Percentiles rank a stretch among this genome's conserved stretches.
Conservation (phyloP, 2,113 vertebrate genomes). For the Onychostruthus taczanowskii region DNA sequence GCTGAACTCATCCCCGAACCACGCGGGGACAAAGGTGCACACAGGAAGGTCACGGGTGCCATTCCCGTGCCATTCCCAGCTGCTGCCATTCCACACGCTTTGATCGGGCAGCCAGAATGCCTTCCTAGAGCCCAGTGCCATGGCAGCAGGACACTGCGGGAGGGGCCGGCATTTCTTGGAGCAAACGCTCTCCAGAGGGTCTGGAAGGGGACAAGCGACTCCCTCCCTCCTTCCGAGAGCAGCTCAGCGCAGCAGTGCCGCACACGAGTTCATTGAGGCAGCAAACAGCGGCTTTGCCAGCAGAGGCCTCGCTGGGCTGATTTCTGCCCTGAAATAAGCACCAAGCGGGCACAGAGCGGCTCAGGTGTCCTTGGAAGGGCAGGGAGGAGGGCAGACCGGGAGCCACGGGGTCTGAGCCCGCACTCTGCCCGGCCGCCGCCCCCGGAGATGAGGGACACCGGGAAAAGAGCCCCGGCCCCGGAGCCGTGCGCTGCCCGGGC, state of each 20-base stretch:
- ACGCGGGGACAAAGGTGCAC: background rate
- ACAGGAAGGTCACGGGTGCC: background rate
- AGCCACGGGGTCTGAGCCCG: too few species aligned
- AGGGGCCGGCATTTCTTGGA: fast-evolving
- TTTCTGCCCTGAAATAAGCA: fast-evolving
- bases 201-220: fast-evolving
- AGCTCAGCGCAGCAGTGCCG: fast-evolving
- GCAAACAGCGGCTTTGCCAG: fast-evolving
- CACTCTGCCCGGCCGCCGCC: background rate
- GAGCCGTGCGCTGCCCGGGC: background rate
- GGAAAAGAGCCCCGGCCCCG: too few species aligned
- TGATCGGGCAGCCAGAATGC: background rate
- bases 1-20: background rate
- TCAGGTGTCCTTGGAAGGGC: fast-evolving
- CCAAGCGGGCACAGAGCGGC: background rate
- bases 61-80: background rate
- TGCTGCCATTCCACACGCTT: background rate
- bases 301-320: fast-evolving
- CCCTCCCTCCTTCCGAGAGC: fast-evolving
- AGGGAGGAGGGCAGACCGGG: too few species aligned
- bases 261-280: fast-evolving
- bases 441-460: fast-evolving
- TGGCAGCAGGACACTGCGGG: background rate
- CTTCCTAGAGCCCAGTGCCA: fast-evolving
- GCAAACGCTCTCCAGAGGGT: fast-evolving